These are phyloP conservation scores for Vidua macroura DNA, from an alignment of 2,113 vertebrate genomes.

Conservation along the genomic window DNA sequence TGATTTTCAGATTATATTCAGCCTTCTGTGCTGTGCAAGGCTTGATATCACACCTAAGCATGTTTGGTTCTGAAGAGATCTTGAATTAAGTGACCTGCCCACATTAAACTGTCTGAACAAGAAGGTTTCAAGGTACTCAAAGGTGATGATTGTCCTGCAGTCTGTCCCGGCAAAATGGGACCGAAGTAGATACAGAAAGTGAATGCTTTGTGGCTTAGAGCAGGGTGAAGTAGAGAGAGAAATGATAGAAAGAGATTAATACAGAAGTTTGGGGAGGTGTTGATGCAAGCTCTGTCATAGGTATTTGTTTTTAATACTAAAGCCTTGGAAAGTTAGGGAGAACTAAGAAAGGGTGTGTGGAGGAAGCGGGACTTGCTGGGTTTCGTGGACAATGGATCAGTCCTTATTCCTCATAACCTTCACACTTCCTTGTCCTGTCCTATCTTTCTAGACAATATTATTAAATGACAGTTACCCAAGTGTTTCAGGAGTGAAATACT, in stretches of 20 bases:
- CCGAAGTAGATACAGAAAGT: background rate
- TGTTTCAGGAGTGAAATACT: background rate
- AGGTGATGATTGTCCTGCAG: background rate
- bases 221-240: background rate
- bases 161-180: background rate
- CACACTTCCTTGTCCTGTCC: background rate
- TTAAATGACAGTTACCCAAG: background rate
- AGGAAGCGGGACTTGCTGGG: background rate
- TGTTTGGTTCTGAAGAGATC: background rate
- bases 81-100: background rate
- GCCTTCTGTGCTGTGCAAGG: background rate
- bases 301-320: background rate
- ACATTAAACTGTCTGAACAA: background rate
- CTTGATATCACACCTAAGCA: background rate
- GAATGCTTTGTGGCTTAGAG: background rate
- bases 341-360: background rate
- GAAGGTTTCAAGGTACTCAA: background rate
- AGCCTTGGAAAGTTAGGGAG: background rate
- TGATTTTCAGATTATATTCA: background rate
- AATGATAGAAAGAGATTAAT: background rate
- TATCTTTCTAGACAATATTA: background rate
- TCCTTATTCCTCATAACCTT: background rate
- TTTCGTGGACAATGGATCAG: background rate
- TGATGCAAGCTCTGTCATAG: background rate
- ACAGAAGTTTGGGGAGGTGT: background rate